A percentile compares a stretch with the other conserved stretches of the same genome.
phyloP scores from a whole-genome alignment of 1,140 invertebrate species.

The Lepidostoma basale region DNA sequence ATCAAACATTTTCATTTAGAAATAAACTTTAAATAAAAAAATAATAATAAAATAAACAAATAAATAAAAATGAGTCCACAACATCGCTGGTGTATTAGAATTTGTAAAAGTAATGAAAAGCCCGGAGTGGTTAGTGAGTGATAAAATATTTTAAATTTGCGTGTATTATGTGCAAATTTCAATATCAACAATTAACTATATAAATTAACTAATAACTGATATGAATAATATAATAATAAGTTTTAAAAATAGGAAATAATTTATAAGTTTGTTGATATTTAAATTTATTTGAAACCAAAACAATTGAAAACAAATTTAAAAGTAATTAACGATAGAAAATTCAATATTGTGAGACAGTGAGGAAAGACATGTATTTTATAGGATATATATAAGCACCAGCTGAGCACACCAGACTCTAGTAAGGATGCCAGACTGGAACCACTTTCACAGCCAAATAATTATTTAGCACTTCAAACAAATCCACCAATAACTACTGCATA shows the following conservation, averaged over 20 bases:
- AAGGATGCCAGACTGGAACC: too few species aligned
- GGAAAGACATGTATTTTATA: background rate
- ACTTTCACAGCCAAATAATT: too few species aligned
- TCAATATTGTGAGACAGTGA: background rate
- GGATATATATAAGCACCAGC: too few species aligned
- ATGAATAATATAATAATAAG: background rate
- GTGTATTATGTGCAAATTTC: too few species aligned
- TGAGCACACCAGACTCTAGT: too few species aligned
- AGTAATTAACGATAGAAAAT: background rate
- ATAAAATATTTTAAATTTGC: too few species aligned
- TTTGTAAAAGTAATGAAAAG: background rate
- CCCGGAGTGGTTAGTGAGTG: too few species aligned
- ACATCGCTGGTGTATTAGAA: background rate
- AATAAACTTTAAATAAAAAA: too few species aligned
- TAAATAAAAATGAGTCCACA: conserved; percentile 9
- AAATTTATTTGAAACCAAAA: background rate
- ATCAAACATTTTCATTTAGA: too few species aligned
- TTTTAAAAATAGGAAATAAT: background rate
- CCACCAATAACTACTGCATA: too few species aligned
- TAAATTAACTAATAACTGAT: background rate
- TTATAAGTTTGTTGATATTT: background rate
- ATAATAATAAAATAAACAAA: background rate
- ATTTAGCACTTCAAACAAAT: too few species aligned
- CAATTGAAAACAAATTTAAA: background rate
- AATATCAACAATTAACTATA: too few species aligned